phyloP scores from a whole-genome alignment of 2,888 invertebrate genomes.

The Rhamnusium bicolor region DNA sequence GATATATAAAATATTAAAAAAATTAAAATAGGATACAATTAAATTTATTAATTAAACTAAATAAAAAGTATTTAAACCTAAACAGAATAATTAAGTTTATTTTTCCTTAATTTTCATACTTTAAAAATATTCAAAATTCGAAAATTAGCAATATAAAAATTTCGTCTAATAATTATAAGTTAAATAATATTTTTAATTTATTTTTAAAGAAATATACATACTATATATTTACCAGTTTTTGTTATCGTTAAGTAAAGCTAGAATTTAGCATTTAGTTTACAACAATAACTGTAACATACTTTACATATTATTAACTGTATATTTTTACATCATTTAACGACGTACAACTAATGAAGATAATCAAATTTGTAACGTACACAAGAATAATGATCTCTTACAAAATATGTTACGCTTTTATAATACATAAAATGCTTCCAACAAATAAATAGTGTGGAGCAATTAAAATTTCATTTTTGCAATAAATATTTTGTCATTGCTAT shows the following conservation, averaged over 20 bases:
- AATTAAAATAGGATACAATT: too few relatives aligned
- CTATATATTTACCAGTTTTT: background rate
- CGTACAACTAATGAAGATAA: background rate
- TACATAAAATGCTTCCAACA: background rate
- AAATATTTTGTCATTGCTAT: background rate
- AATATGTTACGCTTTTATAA: background rate
- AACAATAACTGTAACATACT: background rate
- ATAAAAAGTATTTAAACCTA: too few relatives aligned
- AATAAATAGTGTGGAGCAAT: background rate
- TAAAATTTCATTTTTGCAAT: background rate
- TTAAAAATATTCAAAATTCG: too few relatives aligned
- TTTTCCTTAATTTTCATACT: too few relatives aligned
- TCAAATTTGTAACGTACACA: background rate
- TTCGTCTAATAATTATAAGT: too few relatives aligned
- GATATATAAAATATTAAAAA: too few relatives aligned
- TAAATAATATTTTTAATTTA: too few relatives aligned
- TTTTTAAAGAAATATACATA: too few relatives aligned
- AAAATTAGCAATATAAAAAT: too few relatives aligned
- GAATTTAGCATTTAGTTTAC: background rate
- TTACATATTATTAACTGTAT: slow-evolving; percentile 2
- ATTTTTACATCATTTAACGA: background rate
- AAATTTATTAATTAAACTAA: too few relatives aligned
- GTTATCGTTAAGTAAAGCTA: slow-evolving; percentile 7
- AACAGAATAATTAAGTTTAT: too few relatives aligned
- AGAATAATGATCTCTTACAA: background rate